Base-by-base conservation (phyloP, 2,797 vertebrate genomes). In the Microctenopoma stevenorrisi region DNA sequence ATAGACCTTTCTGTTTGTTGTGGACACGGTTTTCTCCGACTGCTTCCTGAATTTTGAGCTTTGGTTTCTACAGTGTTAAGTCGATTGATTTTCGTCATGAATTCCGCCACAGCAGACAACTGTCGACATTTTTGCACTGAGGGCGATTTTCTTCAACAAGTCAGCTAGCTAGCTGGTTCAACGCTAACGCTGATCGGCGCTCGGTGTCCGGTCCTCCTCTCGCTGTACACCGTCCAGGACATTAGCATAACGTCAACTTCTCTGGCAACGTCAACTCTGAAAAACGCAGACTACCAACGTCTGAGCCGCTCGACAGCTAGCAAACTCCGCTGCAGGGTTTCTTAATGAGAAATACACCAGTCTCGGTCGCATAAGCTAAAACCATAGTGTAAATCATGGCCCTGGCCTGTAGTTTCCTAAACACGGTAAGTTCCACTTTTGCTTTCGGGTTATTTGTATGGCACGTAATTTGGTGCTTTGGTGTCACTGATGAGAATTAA, bases 381-480 rank as follows among this genome's bases (percentile, higher is more conserved):
- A 64, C 25, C 3, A 74, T 22, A 22, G 22, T 22, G 22, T 22
- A 22, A 22, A 22, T 22, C 22, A 22, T 73, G 35, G 69, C 68
- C 3, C 89, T 90, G 91, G 91, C 90, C 68, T 84, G 56, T 25
- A 82, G 74, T 72, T 86, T 90, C 66, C 66, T 89, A 10, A 89
- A 78, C 68, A 88, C 87, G 91, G 93, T 93, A 69, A 85, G 91
- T 78, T 55, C 61, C 15, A 5, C 5, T 51, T 57, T 22, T 16
- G 10, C 37, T 5, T 15, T 18, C 25, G 50, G 16, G 26, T 60
- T 16, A 16, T 35, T 12, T 43, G 14, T 14, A 26, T 51, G 47
- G 3, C 13, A 10, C 30, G 4, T 50, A 14, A 53, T 3, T 26
- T 1, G 4, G 3, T 28, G 56, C 9, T 22, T 18, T 14, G 22